Evolutionary conservation across 2,888 invertebrate species (phyloP).

Genomic region (Amphiduros pacificus): DNA sequence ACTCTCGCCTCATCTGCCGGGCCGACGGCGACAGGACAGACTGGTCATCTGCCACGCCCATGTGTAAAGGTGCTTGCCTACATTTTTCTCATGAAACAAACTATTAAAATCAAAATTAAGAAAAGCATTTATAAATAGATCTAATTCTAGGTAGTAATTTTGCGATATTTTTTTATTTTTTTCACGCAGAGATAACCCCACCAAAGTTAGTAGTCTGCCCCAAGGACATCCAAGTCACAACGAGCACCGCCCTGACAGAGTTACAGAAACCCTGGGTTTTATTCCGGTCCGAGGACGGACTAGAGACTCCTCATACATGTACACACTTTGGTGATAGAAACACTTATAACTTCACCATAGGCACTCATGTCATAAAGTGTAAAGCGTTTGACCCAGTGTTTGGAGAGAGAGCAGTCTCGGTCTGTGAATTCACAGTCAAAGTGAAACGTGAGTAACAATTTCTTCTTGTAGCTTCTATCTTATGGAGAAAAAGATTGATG

Average conservation of each 20-base stretch:
- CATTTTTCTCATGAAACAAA: too few relatives aligned
- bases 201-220: conserved; percentile 28
- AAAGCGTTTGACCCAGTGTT: conserved; percentile 29
- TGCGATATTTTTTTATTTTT: background rate
- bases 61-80: conserved; percentile 28
- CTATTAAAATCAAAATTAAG: too few relatives aligned
- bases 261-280: conserved; percentile 17
- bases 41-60: conserved; percentile 23
- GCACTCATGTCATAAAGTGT: conserved; percentile 24
- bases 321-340: conserved; percentile 21
- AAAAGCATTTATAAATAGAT: background rate
- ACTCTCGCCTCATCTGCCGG: conserved; percentile 19
- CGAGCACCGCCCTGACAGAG: conserved; percentile 16
- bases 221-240: conserved; percentile 12
- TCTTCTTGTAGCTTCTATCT: too few relatives aligned
- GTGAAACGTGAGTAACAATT: conserved; percentile 23
- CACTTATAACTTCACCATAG: conserved; percentile 24
- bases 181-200: conserved; percentile 25
- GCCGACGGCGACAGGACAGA: conserved; percentile 9
- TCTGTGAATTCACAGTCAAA: conserved; percentile 23
- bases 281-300: conserved; percentile 22
- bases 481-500: too few relatives aligned
- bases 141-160: background rate
- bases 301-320: conserved; percentile 22
- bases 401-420: conserved; percentile 21